These are phyloP conservation scores for Spinus olivaceus DNA, from an alignment of 2,797 vertebrate genomes.

Conservation along the genomic window DNA sequence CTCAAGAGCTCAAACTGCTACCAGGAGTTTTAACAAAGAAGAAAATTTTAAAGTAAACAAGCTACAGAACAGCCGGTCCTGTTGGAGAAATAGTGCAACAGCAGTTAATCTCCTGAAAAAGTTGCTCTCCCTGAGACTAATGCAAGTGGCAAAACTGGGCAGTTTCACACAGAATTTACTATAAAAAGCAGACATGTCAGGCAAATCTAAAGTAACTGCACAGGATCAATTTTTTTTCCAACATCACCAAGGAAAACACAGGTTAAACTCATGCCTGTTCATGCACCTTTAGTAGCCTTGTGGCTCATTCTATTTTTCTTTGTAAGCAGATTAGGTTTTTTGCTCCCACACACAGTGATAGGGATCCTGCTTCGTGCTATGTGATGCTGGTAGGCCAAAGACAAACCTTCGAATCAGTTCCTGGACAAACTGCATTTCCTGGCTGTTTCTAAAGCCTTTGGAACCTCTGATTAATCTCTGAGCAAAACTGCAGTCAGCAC, in stretches of 20 bases:
- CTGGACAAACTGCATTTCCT: background rate
- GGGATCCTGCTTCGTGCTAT: background rate
- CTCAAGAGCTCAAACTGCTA: background rate
- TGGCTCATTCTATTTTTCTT: background rate
- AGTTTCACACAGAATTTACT: background rate
- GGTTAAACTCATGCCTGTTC: background rate
- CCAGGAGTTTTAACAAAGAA: background rate
- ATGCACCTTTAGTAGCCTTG: background rate
- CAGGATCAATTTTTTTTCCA: background rate
- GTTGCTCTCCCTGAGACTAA: background rate
- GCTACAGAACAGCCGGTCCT: background rate
- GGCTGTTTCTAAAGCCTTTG: background rate
- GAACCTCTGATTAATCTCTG: constrained; percentile 16
- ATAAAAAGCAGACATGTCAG: background rate
- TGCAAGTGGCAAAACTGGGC: background rate
- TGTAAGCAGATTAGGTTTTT: background rate
- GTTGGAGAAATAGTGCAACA: background rate
- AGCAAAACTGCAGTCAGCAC: constrained; percentile 8
- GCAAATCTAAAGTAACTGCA: background rate
- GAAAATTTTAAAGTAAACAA: background rate
- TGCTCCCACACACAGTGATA: background rate
- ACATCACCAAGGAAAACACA: background rate
- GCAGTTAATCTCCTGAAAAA: background rate
- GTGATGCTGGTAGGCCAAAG: background rate
- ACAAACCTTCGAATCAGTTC: background rate